These are phyloP conservation scores for Emydoidea blandingii DNA, from an alignment of 2,797 vertebrate species.

Conservation along the genomic window DNA sequence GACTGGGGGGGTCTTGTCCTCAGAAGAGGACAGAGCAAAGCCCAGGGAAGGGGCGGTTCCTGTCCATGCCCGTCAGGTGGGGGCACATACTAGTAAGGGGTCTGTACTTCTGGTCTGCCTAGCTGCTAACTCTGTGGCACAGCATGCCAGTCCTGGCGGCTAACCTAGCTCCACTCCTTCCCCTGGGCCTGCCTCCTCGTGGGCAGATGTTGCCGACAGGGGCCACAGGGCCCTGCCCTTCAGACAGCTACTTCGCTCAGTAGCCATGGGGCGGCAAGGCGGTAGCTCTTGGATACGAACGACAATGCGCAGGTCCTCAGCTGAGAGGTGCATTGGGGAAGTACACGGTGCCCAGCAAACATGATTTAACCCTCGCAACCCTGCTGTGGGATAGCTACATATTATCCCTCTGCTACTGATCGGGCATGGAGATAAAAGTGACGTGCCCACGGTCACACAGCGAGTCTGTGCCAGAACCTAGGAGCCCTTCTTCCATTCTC, in stretches of 20 bases:
- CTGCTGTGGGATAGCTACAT: not conserved
- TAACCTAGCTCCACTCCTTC: not conserved
- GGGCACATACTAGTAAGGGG: not conserved
- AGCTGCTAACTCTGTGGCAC: not conserved
- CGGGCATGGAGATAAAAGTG: not conserved
- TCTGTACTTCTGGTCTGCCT: not conserved
- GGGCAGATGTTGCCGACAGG: not conserved
- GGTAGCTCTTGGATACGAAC: rapidly evolving
- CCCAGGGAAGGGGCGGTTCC: not conserved
- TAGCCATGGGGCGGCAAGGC: not conserved
- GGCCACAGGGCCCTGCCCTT: not conserved
- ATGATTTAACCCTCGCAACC: not conserved
- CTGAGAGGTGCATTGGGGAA: not conserved
- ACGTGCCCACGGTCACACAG: not conserved
- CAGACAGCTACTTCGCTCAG: not conserved
- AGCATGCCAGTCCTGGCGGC: not conserved
- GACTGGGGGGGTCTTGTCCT: not conserved
- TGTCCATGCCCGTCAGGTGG: not conserved
- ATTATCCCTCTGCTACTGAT: not conserved
- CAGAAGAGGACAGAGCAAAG: no score
- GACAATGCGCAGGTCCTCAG: not conserved
- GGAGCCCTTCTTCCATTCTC: not conserved
- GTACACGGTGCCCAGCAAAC: no score
- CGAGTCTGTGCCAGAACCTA: not conserved
- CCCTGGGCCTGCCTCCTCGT: not conserved